These are phyloP conservation scores for Axinella damicornis DNA, from an alignment of 37 sponge, comb jelly and placozoan genomes.

Conservation along the genomic window DNA sequence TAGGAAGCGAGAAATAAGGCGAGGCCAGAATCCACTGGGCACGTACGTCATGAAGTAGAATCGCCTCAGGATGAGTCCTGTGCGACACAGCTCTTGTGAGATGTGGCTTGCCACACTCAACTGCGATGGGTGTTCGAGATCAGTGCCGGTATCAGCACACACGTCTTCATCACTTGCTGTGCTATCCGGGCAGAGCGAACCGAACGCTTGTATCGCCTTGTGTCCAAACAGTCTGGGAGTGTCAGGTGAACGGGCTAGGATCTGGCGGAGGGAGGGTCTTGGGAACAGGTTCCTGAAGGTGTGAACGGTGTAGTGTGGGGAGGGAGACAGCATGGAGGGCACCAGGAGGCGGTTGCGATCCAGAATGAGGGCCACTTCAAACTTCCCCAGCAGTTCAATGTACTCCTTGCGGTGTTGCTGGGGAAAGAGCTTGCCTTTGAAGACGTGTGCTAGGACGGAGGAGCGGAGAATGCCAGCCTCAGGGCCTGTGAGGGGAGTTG, in stretches of 20 bases:
- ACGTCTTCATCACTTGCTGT: not conserved
- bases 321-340: slow-evolving; percentile 82
- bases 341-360: slow-evolving; percentile 77
- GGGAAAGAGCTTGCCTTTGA: slow-evolving; percentile 84
- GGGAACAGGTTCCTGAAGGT: slow-evolving; percentile 78
- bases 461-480: slow-evolving; percentile 84
- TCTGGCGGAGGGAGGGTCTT: slow-evolving; percentile 38
- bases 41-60: slow-evolving; percentile 95
- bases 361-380: slow-evolving; percentile 88
- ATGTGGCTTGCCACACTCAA: slow-evolving; percentile 20
- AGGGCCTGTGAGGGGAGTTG: slow-evolving; percentile 41
- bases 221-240: slow-evolving; percentile 16
- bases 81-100: slow-evolving; percentile 44
- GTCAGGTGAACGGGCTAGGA: slow-evolving; percentile 17
- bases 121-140: slow-evolving; percentile 8
- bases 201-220: not conserved
- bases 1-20: slow-evolving; percentile 85
- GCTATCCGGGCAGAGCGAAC: not conserved
- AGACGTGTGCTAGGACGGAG: slow-evolving; percentile 82
- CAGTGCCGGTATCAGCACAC: not conserved
- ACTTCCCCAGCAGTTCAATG: slow-evolving; percentile 85
- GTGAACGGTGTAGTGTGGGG: slow-evolving; percentile 74
- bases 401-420: slow-evolving; percentile 79
- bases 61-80: slow-evolving; percentile 77
- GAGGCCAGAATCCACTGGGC: slow-evolving; percentile 95